Evolutionary conservation across 23 tunicate genomes (phyloP), one percentile per base, ranked within the genome.

Genomic region (Ascidia mentula): DNA sequence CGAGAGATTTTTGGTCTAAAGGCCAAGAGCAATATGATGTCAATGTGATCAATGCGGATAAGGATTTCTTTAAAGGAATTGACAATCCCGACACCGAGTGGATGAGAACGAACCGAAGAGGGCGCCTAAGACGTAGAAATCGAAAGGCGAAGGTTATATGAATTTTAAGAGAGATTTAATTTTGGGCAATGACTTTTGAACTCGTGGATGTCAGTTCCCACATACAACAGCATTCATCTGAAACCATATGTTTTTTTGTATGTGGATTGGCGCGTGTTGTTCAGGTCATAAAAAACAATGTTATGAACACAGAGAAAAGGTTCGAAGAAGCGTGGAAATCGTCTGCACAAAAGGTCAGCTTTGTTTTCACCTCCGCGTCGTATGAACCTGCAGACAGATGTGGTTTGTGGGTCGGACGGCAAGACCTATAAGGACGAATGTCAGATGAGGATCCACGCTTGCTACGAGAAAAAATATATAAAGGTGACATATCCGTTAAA

Each of bases 361-460:
- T 53, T 53, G 12, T 53, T 53, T 9, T 6, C 65, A 20, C 65
- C 65, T 3, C 65, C 65, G 22, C 40, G 78, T 2, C 45, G 78
- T 37, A 26, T 39, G 28, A 39, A 26, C 26, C 34, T 74, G 32
- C 35, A 45, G 45, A 35, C 81, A 7, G 80, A 86, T 36, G 73
- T 69, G 28, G 79, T 86, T 0, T 86, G 90, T 60, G 90, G 90
- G 6, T 79, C 80, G 28, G 90, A 86, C 77, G 75, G 90, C 28
- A 80, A 80, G 36, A 80, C 90, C 18, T 86, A 86, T 71, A 77
- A 46, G 24, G 75, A 86, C 59, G 90, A 86, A 59, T 86, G 90
- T 75, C 84, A 86, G 40, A 80, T 86, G 85, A 80, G 61, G 61
- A 46, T 79, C 6, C 61, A 79, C 37, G 84, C 85, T 6, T 86